These are phyloP conservation scores for Scaptomyza montana DNA, from an alignment of 1,140 invertebrate genomes.

Conservation along the genomic window DNA sequence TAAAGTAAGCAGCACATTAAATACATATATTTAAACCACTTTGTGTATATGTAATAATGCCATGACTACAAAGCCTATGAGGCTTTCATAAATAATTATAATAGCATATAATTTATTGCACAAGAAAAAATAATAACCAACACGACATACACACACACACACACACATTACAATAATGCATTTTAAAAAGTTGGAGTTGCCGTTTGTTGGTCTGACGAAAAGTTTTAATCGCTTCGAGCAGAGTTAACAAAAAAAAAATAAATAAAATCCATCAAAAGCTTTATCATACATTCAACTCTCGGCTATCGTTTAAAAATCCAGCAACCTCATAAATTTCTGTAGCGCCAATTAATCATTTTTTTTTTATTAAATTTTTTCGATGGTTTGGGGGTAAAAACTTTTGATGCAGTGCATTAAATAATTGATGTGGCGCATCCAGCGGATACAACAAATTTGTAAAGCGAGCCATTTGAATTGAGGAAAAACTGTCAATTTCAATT, in stretches of 20 bases:
- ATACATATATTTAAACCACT: conserved; percentile 29
- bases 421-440: conserved; percentile 65
- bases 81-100: conserved; percentile 69
- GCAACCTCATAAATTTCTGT: conserved; percentile 76
- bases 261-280: conserved; percentile 35
- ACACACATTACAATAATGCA: conserved; percentile 58
- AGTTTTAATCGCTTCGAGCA: conserved; percentile 67
- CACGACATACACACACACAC: conserved; percentile 37
- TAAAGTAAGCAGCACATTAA: conserved; percentile 39
- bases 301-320: conserved; percentile 57
- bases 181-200: conserved; percentile 61
- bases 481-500: conserved; percentile 65
- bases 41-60: conserved; percentile 31
- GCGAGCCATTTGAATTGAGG: conserved; percentile 17
- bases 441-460: conserved; percentile 47
- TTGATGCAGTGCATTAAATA: conserved; percentile 68
- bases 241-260: not conserved
- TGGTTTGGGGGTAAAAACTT: conserved; percentile 1
- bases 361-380: conserved; percentile 10
- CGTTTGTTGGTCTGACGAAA: conserved; percentile 44
- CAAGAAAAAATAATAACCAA: conserved; percentile 66
- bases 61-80: conserved; percentile 22
- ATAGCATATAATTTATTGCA: conserved; percentile 76
- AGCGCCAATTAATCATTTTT: conserved; percentile 77
- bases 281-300: conserved; percentile 81